A percentile compares a stretch with the other conserved stretches of the same genome.
Conservation (phyloP, 2,113 vertebrate genomes). For the Cephalopterus ornatus region DNA sequence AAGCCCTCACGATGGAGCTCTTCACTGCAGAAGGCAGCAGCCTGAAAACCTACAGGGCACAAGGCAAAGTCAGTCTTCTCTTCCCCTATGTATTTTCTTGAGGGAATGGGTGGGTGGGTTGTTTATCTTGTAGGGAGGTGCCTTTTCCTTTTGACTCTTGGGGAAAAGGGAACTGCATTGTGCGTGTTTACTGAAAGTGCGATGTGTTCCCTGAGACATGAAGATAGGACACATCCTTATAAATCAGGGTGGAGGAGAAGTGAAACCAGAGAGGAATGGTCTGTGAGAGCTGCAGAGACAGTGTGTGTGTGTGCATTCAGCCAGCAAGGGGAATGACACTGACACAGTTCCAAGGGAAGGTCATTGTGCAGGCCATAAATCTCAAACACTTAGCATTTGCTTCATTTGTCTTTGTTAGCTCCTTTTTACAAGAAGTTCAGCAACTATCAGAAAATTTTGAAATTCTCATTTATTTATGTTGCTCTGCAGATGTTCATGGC, state of each 20-base stretch:
- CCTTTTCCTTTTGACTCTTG: constrained; percentile 28
- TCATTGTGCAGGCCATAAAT: constrained; percentile 26
- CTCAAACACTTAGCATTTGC: constrained; percentile 36
- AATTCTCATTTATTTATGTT: not conserved
- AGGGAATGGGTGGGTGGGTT: not conserved
- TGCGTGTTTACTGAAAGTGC: constrained; percentile 5
- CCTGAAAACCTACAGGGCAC: not conserved
- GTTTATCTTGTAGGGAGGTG: constrained; percentile 32
- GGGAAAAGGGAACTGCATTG: constrained; percentile 5
- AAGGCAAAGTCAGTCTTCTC: not conserved
- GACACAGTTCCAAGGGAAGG: constrained; percentile 51
- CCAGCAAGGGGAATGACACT: constrained; percentile 42
- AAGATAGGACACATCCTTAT: not conserved
- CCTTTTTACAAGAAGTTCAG: constrained; percentile 11
- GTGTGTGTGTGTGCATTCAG: not conserved
- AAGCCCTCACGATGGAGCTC: not conserved
- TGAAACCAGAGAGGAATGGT: not conserved
- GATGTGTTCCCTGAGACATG: not conserved
- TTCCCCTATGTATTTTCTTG: not conserved
- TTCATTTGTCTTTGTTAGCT: not conserved
- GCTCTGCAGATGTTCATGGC: not conserved
- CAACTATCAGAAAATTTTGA: not conserved
- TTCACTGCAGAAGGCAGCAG: not conserved
- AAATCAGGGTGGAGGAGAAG: constrained; percentile 15
- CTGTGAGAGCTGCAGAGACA: not conserved